Evolutionary conservation across 2,113 vertebrate species (phyloP), one percentile per base, ranked within the genome.

Genomic region (Corydoras sp.): DNA sequence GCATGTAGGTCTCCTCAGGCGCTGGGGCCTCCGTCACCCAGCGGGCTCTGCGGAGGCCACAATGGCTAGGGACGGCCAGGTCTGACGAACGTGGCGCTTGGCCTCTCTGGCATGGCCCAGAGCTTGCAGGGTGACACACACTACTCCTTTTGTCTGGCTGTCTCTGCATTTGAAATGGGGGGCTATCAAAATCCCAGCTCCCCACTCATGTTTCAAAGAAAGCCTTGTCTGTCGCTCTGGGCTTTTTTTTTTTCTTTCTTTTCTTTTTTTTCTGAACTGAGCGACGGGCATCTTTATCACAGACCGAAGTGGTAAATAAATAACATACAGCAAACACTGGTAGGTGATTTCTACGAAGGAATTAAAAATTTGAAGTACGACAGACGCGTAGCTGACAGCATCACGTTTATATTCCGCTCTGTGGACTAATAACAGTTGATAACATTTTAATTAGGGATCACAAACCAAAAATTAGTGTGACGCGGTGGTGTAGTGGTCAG

Each of bases 71-170:
- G 83, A 84, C 85, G 88, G 89, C 91, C 89, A 89, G 89, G 92
- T 91, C 93, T 92, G 89, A 90, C 48, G 59, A 50, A 31, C 15
- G 50, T 58, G 55, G 58, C 11, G n/a, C 72, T 67, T 49, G 18
- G 64, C 64, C 89, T 87, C 90, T 89, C 86, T 88, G 88, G 85
- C 88, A 91, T 90, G 79, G 92, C 94, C 94, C 65, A 89, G 91
- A 95, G 93, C 94, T 95, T 90, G 91, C 88, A 88, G 88, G 48
- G 81, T 82, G 85, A 77, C 78, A 93, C 90, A 97, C 93, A 97
- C 91, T 92, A 89, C 83, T 79, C 49, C 92, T 93, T 93, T 96
- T 98, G 94, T 99, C 91, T 92, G 80, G 0, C 80, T 85, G 86
- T 86, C 87, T 89, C 86, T 85, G 86, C 73, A 62, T 83, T 83